phyloP scores from a whole-genome alignment of 2,113 vertebrate genomes.

The Chauna torquata region DNA sequence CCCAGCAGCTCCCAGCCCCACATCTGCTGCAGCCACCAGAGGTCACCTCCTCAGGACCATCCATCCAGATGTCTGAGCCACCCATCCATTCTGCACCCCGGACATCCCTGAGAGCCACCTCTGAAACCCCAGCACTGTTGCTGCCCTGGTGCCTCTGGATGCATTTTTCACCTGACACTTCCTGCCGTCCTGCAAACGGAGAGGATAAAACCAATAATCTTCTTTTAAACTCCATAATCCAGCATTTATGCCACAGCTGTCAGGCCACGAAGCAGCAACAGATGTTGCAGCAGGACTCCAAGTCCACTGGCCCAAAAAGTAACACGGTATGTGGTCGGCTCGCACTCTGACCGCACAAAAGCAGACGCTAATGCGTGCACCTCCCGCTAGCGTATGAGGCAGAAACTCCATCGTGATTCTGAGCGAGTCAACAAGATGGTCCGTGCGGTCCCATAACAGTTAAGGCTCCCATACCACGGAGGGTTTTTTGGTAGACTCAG shows the following conservation, averaged over 20 bases:
- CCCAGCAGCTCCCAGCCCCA: background rate
- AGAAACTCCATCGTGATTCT: background rate
- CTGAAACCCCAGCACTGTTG: background rate
- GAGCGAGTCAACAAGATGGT: background rate
- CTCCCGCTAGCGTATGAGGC: background rate
- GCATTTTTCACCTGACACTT: background rate
- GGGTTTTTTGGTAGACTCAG: background rate
- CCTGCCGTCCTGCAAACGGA: background rate
- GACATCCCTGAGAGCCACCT: background rate
- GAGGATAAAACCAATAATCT: background rate
- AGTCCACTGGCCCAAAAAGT: background rate
- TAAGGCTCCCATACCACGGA: background rate
- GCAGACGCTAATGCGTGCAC: background rate
- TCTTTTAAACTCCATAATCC: background rate
- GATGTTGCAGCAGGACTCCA: background rate
- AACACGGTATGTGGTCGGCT: background rate
- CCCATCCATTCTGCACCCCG: rapidly evolving
- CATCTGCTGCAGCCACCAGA: background rate
- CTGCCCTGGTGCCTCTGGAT: background rate
- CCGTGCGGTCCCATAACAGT: background rate
- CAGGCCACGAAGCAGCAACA: conserved; percentile 10
- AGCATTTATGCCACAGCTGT: background rate
- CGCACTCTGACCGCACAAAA: background rate
- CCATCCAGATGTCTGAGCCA: background rate
- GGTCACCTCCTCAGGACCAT: background rate